These are phyloP conservation scores for Hydraecia micacea DNA, from an alignment of 2,888 invertebrate genomes.

Conservation along the genomic window DNA sequence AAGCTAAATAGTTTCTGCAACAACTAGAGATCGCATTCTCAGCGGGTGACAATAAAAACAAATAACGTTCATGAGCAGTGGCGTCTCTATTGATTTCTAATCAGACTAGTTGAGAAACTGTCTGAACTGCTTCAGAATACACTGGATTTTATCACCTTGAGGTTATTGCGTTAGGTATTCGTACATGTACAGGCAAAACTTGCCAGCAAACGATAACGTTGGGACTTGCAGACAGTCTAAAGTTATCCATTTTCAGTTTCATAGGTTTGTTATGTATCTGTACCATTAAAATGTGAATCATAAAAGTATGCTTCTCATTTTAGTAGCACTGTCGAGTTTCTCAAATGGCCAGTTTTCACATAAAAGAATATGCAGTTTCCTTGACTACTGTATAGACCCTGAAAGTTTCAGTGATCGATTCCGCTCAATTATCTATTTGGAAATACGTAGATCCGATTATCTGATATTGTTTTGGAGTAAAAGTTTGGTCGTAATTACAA, in stretches of 20 bases:
- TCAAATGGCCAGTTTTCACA: slow-evolving; percentile 7
- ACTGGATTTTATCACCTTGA: slow-evolving; percentile 40
- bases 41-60: slow-evolving; percentile 66
- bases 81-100: slow-evolving; percentile 66
- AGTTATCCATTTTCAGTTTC: slow-evolving; percentile 29
- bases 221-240: slow-evolving; percentile 3
- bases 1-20: slow-evolving; percentile 38
- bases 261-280: slow-evolving; percentile 15
- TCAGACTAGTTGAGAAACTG: slow-evolving; percentile 58
- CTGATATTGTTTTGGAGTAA: slow-evolving; percentile 47
- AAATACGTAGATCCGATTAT: slow-evolving; percentile 37
- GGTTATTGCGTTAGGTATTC: slow-evolving; percentile 20
- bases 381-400: slow-evolving; percentile 6
- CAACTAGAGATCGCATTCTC: slow-evolving; percentile 51
- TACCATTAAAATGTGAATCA: slow-evolving; percentile 14
- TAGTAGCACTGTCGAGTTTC: slow-evolving; percentile 18
- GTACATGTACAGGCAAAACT: slow-evolving; percentile 26
- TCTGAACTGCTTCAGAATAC: slow-evolving; percentile 42
- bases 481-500: slow-evolving; percentile 46
- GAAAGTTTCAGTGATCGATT: slow-evolving; percentile 28
- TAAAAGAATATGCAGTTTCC: slow-evolving; percentile 23
- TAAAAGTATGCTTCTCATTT: slow-evolving; percentile 30
- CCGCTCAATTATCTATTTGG: slow-evolving; percentile 19
- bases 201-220: slow-evolving; percentile 25
- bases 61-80: slow-evolving; percentile 51